Conservation (phyloP, 1,140 invertebrate genomes). For the Drosophila sucinea region DNA sequence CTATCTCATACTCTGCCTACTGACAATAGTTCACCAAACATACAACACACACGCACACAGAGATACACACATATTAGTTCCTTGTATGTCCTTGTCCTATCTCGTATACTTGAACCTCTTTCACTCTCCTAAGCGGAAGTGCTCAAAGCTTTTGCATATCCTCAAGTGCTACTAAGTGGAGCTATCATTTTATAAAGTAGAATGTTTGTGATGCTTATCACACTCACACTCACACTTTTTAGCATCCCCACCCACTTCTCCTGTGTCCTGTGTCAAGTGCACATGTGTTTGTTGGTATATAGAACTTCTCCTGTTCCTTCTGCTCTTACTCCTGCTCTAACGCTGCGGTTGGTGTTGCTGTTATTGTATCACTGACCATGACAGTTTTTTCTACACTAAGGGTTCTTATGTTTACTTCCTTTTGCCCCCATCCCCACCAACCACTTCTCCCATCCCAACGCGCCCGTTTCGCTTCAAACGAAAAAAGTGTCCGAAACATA, state of each 20-base stretch:
- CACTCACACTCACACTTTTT: constrained; percentile 48
- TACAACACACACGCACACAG: neutral
- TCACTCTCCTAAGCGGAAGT: constrained; percentile 58
- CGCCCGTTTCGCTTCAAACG: constrained; percentile 19
- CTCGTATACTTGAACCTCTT: neutral
- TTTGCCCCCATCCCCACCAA: neutral
- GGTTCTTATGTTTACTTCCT: constrained; percentile 20
- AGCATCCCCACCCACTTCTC: neutral
- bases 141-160: constrained; percentile 74
- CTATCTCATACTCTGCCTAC: neutral
- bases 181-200: constrained; percentile 64
- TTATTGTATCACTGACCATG: constrained; percentile 65
- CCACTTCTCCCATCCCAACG: neutral
- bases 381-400: constrained; percentile 56
- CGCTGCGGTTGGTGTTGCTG: constrained; percentile 28
- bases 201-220: constrained; percentile 65
- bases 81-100: constrained; percentile 1
- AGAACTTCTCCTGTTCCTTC: constrained; percentile 5
- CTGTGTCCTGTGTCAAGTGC: constrained; percentile 55
- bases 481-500: constrained; percentile 70
- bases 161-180: constrained; percentile 77
- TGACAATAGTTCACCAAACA: neutral
- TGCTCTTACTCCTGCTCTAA: constrained; percentile 5
- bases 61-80: neutral
- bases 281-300: constrained; percentile 56